These are phyloP conservation scores for Sphaeridia pumilis DNA, from an alignment of 2,888 invertebrate species.

Conservation along the genomic window DNA sequence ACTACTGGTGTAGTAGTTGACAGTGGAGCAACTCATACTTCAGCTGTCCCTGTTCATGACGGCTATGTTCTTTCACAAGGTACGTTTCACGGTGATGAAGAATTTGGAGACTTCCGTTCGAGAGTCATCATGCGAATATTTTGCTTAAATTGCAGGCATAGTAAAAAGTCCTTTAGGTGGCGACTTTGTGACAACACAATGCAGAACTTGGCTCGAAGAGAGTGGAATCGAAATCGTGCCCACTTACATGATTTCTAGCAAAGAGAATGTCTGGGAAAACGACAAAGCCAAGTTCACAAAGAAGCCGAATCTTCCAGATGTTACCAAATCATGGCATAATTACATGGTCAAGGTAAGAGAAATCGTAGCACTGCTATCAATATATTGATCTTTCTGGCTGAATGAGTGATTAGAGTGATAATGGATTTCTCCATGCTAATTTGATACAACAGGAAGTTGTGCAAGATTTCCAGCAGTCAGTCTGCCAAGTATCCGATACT, in stretches of 20 bases:
- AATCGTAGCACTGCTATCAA: no score
- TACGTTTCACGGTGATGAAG: no score
- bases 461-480: constrained; percentile 57
- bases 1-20: constrained; percentile 80
- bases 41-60: constrained; percentile 92
- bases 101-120: no score
- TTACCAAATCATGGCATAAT: constrained; percentile 87
- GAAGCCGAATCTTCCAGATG: constrained; percentile 57
- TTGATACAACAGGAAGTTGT: constrained; percentile 42
- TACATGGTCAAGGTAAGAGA: constrained; percentile 77
- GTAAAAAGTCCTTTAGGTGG: constrained; percentile 93
- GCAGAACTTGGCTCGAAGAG: constrained; percentile 52
- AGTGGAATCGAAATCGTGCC: constrained; percentile 62
- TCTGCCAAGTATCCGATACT: constrained; percentile 73
- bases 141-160: no score
- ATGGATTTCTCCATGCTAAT: no score
- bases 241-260: constrained; percentile 60
- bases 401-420: no score
- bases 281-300: constrained; percentile 74
- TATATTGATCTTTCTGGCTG: no score
- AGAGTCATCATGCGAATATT: no score
- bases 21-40: constrained; percentile 94
- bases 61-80: constrained; percentile 83
- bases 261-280: constrained; percentile 82
- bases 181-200: constrained; percentile 77